Percentiles rank a stretch among this genome's conserved stretches.
Evolutionary conservation across 2,113 vertebrate species (phyloP).

Genomic region (Paramormyrops kingsleyae): DNA sequence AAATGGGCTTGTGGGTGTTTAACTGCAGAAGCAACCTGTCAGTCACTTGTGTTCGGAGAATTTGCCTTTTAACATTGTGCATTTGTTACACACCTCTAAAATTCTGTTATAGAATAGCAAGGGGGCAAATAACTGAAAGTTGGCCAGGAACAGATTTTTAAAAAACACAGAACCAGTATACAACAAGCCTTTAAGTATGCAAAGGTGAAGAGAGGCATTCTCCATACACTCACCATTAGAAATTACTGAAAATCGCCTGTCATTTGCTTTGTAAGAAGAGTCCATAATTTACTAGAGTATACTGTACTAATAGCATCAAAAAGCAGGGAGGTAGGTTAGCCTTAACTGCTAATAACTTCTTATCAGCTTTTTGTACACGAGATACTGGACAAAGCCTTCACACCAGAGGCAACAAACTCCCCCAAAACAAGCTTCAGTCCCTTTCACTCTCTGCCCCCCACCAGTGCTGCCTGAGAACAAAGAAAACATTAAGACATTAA

Average conservation of each 20-base stretch:
- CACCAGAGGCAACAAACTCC: not conserved
- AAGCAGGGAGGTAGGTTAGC: not conserved
- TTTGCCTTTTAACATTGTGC: not conserved
- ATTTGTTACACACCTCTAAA: not conserved
- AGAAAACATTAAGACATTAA: not conserved
- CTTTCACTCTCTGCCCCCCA: not conserved
- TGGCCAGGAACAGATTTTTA: not conserved
- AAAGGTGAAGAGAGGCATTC: not conserved
- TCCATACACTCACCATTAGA: not conserved
- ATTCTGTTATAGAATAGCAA: not conserved
- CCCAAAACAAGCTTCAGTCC: not conserved
- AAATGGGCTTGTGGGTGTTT: not conserved
- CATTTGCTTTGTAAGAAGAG: not conserved
- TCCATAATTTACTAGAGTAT: not conserved
- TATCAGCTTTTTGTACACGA: not conserved
- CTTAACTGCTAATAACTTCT: not conserved
- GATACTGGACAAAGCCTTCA: not conserved
- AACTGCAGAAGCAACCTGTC: constrained; percentile 2
- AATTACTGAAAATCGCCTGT: not conserved
- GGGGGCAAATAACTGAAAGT: not conserved
- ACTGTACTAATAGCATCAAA: not conserved
- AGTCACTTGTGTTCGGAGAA: not conserved
- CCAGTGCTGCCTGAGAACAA: not conserved
- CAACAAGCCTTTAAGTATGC: not conserved
- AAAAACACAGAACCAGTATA: not conserved